These are phyloP conservation scores for Bambusicola thoracicus DNA, from an alignment of 2,113 vertebrate genomes.

Conservation along the genomic window DNA sequence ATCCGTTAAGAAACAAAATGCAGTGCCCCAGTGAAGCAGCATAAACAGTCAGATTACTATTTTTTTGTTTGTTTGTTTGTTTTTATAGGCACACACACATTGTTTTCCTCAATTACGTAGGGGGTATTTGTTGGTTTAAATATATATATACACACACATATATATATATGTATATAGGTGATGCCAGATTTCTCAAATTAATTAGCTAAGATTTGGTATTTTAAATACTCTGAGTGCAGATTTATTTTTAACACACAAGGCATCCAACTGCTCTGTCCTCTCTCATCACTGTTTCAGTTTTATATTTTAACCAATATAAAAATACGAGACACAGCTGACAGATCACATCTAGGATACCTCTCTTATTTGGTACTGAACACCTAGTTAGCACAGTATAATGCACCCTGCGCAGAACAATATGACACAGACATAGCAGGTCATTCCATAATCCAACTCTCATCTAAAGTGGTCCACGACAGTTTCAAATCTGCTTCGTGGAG, in stretches of 20 bases:
- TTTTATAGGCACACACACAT: background rate
- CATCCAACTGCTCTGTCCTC: constrained; percentile 58
- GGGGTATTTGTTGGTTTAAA: background rate
- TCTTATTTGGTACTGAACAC: constrained; percentile 91
- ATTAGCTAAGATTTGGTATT: constrained; percentile 29
- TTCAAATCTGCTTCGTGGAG: constrained; percentile 99
- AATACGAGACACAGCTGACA: constrained; percentile 87
- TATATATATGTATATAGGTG: background rate
- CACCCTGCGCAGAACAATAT: constrained; percentile 93
- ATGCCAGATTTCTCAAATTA: background rate
- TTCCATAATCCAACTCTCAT: constrained; percentile 99
- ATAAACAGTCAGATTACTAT: background rate
- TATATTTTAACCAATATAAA: constrained; percentile 81
- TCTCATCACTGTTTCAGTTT: constrained; percentile 78
- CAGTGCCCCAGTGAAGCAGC: background rate
- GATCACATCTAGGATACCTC: constrained; percentile 85
- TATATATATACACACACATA: background rate
- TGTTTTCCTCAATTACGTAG: background rate
- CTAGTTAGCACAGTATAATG: constrained; percentile 97
- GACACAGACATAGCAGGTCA: constrained; percentile 99
- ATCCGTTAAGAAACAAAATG: background rate
- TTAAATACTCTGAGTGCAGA: constrained; percentile 41
- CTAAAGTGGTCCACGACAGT: constrained; percentile 97
- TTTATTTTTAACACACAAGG: constrained; percentile 40
- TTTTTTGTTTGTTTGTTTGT: background rate